Base-by-base conservation (phyloP, 2,888 invertebrate genomes). In the Hypselothyrea guttata region DNA sequence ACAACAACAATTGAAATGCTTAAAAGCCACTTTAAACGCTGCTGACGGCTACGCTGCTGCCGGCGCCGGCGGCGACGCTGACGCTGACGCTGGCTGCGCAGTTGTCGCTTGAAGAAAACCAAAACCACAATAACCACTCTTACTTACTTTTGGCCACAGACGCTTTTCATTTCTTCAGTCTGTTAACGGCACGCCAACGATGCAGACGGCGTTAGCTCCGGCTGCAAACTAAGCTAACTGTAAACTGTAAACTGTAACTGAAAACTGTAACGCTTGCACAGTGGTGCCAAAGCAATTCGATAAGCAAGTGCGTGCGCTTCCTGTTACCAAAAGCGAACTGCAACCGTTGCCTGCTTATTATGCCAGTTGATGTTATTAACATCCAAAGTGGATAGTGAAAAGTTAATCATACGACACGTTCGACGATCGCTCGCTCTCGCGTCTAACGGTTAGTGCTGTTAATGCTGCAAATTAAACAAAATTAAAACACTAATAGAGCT, bases 131-230 rank as follows among this genome's bases (percentile, higher is more conserved):
- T 22, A 70, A 71, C 73, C 84, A 84, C 87, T 86, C 84, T 87
- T 87, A 87, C 86, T 89, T 86, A 87, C 88, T 81, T 86, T 84
- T 86, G 86, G 79, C 72, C 74, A 74, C 75, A 79, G 82, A 84
- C 84, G 84, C 69, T 88, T 89, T 89, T 82, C 84, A 87, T 86
- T 87, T 87, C 87, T 88, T 89, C 88, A 89, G 89, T 89, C 88
- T 86, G 87, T 88, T 86, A 76, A 86, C 79, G 89, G 86, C 87
- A 88, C 84, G 88, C 89, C 86, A 88, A 83, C 89, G 86, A 86
- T 88, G 86, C 89, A 88, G 89, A 89, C 89, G 87, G 82, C 82
- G 53, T 53, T 55, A 59, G 77, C 85, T 75, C 55, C 74, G 65
- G 73, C 51, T 28, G 45, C 3, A 13, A 18, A 16, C n/a, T 16